These are phyloP conservation scores for Macquaria ambigua DNA, from an alignment of 2,113 vertebrate genomes.

Conservation along the genomic window DNA sequence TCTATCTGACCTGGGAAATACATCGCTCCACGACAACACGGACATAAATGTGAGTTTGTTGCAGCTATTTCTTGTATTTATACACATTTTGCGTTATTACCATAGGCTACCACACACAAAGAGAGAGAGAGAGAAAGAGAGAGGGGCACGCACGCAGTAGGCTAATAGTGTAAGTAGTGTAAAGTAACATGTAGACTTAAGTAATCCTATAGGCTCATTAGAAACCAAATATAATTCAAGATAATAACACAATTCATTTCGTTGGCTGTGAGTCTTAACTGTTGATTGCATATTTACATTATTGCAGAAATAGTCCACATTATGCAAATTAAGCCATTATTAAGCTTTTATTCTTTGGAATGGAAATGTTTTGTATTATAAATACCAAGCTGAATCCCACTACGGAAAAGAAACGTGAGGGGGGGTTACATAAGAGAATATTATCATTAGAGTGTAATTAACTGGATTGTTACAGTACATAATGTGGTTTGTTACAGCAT, in stretches of 20 bases:
- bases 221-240: neutral
- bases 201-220: neutral
- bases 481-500: too few species aligned
- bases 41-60: slow-evolving; percentile 11
- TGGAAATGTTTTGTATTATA: neutral
- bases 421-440: neutral
- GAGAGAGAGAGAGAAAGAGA: neutral
- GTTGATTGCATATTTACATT: neutral
- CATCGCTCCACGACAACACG: neutral
- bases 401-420: neutral
- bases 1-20: neutral
- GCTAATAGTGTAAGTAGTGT: neutral
- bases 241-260: neutral
- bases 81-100: neutral
- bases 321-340: neutral
- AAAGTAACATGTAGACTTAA: neutral
- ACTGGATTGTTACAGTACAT: too few species aligned
- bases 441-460: neutral
- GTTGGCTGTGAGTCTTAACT: neutral
- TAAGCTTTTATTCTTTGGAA: neutral
- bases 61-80: neutral
- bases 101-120: neutral
- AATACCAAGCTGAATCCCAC: neutral
- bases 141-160: neutral
- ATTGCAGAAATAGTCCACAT: neutral